Evolutionary conservation across 1,140 invertebrate genomes (phyloP), one percentile per base, ranked within the genome.

Genomic region (Heliconius himera): DNA sequence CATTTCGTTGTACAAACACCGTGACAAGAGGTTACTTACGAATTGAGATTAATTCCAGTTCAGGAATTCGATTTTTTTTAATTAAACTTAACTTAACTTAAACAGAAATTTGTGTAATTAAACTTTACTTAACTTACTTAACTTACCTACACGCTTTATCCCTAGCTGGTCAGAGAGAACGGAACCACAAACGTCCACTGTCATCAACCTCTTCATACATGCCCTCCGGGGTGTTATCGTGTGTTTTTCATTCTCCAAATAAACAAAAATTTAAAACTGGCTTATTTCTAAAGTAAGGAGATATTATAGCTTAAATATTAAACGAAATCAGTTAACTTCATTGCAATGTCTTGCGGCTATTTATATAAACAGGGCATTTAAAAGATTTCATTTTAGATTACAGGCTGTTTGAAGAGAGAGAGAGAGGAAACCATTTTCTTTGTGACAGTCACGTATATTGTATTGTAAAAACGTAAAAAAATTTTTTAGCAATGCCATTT

Each of bases 1-100:
- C 90, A 88, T 90, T 90, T 90, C 89, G 92, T 90, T 91, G 91
- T 87, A 92, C 88, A 91, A 93, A 92, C 91, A 93, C 91, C 91
- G 91, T 92, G 90, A 93, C 91, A 90, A 89, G 88, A 89, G 85
- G 86, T 81, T 82, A 75, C 87, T 88, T 88, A 92, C 91, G 92
- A 94, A 94, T 94, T 94, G 89, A 91, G 88, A 94, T 93, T 93
- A 94, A 94, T 94, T 92, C 85, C 84, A 87, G 78, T 85, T 87
- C 89, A 89, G 84, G 81, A 85, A 87, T 78, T 83, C 77, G 70
- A 72, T 41, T 72, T 72, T 33, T 72, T 41, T 9, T 38, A n/a
- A 72, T 72, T 41, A 56, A 36, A 36, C 33, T 36, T 36, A 36
- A 29, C 29, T 29, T 29, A 29, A 29, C 29, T 1, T 29, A 29